Evolutionary conservation across 2,888 invertebrate species (phyloP).

Genomic region (Calliopum simillimum): DNA sequence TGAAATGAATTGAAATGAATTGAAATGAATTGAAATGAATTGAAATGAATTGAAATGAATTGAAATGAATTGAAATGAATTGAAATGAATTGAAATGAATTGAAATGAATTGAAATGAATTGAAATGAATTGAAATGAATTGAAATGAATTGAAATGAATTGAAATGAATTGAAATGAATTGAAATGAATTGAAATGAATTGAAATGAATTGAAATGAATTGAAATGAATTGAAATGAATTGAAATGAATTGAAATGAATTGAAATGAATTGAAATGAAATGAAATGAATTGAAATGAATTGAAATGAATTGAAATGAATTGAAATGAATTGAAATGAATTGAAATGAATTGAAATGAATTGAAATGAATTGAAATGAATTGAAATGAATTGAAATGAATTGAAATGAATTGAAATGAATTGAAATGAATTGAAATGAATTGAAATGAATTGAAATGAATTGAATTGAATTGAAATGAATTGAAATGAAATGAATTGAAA

Average conservation of each 20-base stretch:
- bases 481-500: background rate
- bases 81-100: constrained; percentile 20
- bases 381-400: background rate
- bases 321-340: background rate
- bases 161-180: background rate
- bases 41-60: constrained; percentile 17
- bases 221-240: background rate
- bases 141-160: background rate
- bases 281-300: too few relatives aligned
- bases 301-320: background rate
- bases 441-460: background rate
- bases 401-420: background rate
- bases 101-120: constrained; percentile 16
- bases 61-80: constrained; percentile 20
- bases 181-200: background rate
- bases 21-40: constrained; percentile 11
- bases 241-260: background rate
- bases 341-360: background rate
- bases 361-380: background rate
- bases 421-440: background rate
- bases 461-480: background rate
- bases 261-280: too few relatives aligned
- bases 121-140: background rate
- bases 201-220: background rate
- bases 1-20: constrained; percentile 18